Evolutionary conservation across 2,797 vertebrate species (phyloP).

Genomic region (Prunella strophiata): DNA sequence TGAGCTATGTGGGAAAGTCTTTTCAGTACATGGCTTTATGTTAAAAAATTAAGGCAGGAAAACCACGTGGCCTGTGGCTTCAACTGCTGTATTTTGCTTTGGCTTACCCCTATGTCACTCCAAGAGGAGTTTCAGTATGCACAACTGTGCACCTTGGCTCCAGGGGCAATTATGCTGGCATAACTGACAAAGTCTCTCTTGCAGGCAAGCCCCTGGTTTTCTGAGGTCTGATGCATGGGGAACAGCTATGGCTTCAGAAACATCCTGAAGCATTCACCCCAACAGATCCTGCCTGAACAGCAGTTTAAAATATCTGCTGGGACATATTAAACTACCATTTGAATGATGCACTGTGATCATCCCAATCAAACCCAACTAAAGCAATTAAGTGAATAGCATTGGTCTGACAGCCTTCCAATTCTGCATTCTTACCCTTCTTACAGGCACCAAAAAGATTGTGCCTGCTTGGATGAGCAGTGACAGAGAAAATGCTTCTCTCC

Average conservation of each 20-base stretch:
- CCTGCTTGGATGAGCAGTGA: background rate
- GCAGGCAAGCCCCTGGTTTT: background rate
- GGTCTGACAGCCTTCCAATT: background rate
- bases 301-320: background rate
- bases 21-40: background rate
- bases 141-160: conserved; percentile 22
- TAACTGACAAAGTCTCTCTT: background rate
- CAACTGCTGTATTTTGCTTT: background rate
- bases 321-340: background rate
- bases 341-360: background rate
- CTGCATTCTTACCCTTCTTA: background rate
- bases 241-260: background rate
- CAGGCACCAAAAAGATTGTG: background rate
- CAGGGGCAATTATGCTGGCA: background rate
- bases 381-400: background rate
- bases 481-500: background rate
- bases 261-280: background rate
- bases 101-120: background rate
- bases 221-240: background rate
- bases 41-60: background rate
- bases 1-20: background rate
- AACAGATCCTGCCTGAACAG: background rate
- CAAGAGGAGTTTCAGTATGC: background rate
- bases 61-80: background rate
- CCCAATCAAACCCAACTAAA: background rate